Base-by-base conservation (phyloP, 1,140 invertebrate genomes). In the Drosophila seguyi region DNA sequence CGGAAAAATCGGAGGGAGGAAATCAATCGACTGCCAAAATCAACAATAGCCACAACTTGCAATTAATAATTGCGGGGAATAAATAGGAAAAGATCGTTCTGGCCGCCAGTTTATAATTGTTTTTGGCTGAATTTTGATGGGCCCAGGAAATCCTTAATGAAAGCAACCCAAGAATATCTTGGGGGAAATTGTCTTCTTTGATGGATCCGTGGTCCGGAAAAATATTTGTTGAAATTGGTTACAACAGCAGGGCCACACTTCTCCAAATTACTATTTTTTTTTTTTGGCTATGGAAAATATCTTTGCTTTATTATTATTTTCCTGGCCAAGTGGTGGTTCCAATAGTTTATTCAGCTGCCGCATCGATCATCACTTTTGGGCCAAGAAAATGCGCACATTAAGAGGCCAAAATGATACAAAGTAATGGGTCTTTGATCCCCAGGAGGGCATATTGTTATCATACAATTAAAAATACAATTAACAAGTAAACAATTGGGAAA, bases 101-200 rank as follows among this genome's bases (percentile, higher is more conserved):
- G 56, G n/a, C 61, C 56, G 61, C 69, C 36, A 62, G 44, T 65
- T 27, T 85, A 81, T 85, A 80, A 84, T 84, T 67, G 85, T 83
- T 86, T 86, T 79, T 78, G 85, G 65, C 80, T 84, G 76, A 71
- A 74, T 60, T 71, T 72, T 67, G 85, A 80, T 87, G 76, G 42
- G 65, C 68, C 48, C 84, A 90, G 84, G 84, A 88, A 78, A 84
- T 88, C 85, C 84, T 90, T 80, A 88, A 87, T 87, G 84, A 72
- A 79, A 82, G 36, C 50, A 29, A 50, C 52, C 36, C 0, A 31
- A 14, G 14, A 31, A 20, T 50, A 20, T 50, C 27, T 50, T 6
- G 8, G 16, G 8, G 16, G 20, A 52, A 25, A 53, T 57, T 74
- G 31, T 69, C 68, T 72, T 55, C 57, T 62, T 75, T 75, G 58